Percentiles rank a stretch among this genome's conserved stretches.
Evolutionary conservation across 1,140 invertebrate species (phyloP).

Genomic region (Eumaeus atala): DNA sequence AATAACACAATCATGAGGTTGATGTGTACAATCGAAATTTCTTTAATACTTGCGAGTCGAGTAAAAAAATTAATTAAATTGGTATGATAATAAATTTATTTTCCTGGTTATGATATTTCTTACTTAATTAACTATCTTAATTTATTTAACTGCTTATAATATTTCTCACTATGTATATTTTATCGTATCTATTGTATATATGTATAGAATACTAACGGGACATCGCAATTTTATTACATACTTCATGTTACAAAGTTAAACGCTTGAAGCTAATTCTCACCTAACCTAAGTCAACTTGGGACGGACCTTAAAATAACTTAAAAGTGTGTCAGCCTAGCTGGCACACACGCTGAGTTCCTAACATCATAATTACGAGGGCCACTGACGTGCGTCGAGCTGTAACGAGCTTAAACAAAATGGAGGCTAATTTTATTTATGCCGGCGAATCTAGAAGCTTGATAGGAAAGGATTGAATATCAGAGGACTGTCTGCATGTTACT

Average conservation of each 20-base stretch:
- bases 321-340: constrained; percentile 8
- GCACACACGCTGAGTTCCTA: constrained; percentile 41
- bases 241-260: neutral
- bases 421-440: constrained; percentile 57
- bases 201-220: too few relatives aligned
- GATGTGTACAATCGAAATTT: too few relatives aligned
- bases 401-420: constrained; percentile 72
- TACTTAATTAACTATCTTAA: too few relatives aligned
- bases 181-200: too few relatives aligned
- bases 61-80: too few relatives aligned
- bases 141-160: too few relatives aligned
- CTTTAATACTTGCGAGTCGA: too few relatives aligned
- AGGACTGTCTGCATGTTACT: neutral
- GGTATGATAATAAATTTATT: too few relatives aligned
- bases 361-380: constrained; percentile 69
- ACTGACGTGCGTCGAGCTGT: constrained; percentile 68
- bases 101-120: too few relatives aligned
- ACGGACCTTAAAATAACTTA: neutral
- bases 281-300: neutral
- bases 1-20: too few relatives aligned
- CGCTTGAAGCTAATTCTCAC: constrained; percentile 7
- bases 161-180: too few relatives aligned
- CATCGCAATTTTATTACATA: neutral
- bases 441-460: constrained; percentile 22
- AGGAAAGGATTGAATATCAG: constrained; percentile 15